Base-by-base conservation (phyloP, 1,140 invertebrate species). In the Magallana ariakensis region DNA sequence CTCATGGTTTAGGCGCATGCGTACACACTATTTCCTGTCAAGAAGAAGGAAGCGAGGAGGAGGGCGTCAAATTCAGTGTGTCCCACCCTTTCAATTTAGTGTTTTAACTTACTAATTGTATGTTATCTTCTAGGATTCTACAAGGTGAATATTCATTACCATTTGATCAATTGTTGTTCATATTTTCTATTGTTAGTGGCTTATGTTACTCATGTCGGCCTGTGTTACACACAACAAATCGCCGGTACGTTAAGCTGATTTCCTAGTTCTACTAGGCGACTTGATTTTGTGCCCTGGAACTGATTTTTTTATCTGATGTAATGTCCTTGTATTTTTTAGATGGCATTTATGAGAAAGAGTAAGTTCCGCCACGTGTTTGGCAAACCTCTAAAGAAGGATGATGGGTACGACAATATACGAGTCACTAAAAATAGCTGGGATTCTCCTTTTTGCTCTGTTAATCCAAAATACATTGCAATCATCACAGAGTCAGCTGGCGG, bases 331-430 rank as follows among this genome's bases (percentile, higher is more conserved):
- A 19, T 22, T 75, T 91, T 91, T 86, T 85, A 92, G 91, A 91
- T 92, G 90, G 87, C 90, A 54, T 89, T 91, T 89, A 91, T 94
- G 90, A 87, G 92, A 90, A 88, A 95, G 96, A 97, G 92, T 98
- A 99, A 99, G 95, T 99, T 99, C 96, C 97, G 98, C 93, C 99
- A 99, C 96, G 98, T 99, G 91, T 99, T 99, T 95, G 99, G 99
- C 91, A 97, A 98, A 93, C 96, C 98, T 84, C 95, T 99, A 88
- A 99, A 99, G 95, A 96, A 98, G 93, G 99, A 99, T 94, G 97
- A 99, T 95, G 99, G 99, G 95, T 99, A 99, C 95, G 99, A 99
- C 95, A 99, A 99, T 95, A 98, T 99, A 93, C 96, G 98, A 93
- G 98, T 99, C 75, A 99, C 98, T 22, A 99, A 99, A 95, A 98